Base-by-base conservation (phyloP, 53 echinoderm and acorn worm species). In the Holothuria scabra region DNA sequence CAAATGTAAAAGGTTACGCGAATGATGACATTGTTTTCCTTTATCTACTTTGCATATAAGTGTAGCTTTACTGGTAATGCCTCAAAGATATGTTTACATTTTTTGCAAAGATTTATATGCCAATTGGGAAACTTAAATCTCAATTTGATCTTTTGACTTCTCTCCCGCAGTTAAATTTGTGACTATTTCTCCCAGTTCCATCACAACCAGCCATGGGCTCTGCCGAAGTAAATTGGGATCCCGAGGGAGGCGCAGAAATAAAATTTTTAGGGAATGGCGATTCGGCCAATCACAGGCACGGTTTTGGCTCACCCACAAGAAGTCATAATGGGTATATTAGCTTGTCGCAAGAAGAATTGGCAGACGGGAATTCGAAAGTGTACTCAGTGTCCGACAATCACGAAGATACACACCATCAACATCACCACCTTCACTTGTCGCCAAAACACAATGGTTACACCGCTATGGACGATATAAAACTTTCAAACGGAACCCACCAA, bases 241-340 rank as follows among this genome's bases (percentile, higher is more conserved):
- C 44, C 72, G 48, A 72, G 72, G 48, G 72, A 46, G 72, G 72
- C 37, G 72, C 46, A 46, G 72, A 72, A 72, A 72, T 72, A 48
- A 16, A 28, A 34, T 38, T 72, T 28, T 6, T 46, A 46, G 72
- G 21, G 25, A 72, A 41, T 72, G 46, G 72, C 10, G 72, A 48
- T 46, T 72, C 72, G 28, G 72, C 72, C 72, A 72, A 72, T 72
- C 72, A 72, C 28, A 72, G 28, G 24, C 72, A 72, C 34, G 44
- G 48, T 46, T 46, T 46, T 72, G 46, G 72, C 26, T 46, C 72
- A 12, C 72, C 41, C 7, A 22, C 72, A 46, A 72, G 72, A 44
- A 22, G 72, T 23, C 72, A 72, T 25, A 72, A 72, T 72, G 72
- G 72, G 26, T 72, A 72, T 48, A 44, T 48, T 10, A 44, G 46